Percentiles rank a stretch among this genome's conserved stretches.
phyloP scores from a whole-genome alignment of 2,113 vertebrate genomes.

The Neoarius graeffei region DNA sequence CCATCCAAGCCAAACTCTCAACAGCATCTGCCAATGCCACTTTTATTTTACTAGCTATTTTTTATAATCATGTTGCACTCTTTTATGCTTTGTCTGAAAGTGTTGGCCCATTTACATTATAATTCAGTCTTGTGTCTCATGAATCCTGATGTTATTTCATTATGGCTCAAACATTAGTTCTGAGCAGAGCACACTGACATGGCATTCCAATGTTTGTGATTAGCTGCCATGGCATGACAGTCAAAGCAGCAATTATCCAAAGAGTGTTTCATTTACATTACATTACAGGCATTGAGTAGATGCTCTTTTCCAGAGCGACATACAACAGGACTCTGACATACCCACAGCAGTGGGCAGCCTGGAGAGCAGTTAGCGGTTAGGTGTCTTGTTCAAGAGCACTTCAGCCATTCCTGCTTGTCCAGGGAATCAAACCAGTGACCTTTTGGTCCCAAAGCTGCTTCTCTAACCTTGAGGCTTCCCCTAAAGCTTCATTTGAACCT shows the following conservation, averaged over 20 bases:
- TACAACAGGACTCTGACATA: no score
- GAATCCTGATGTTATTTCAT: conserved; percentile 3
- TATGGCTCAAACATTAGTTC: conserved; percentile 9
- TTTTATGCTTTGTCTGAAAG: not conserved
- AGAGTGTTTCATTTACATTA: not conserved
- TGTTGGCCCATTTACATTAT: not conserved
- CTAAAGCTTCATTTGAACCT: not conserved
- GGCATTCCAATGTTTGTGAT: not conserved
- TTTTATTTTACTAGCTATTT: not conserved
- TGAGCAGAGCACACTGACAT: not conserved
- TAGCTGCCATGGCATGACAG: conserved; percentile 1
- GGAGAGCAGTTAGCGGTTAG: no score
- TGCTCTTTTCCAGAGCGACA: no score
- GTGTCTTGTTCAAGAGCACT: no score
- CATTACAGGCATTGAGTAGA: no score
- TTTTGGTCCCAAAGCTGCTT: no score
- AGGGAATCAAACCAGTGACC: no score
- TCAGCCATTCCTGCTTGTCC: no score
- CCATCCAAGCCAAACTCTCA: not conserved
- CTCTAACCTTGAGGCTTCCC: no score
- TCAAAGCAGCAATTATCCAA: conserved; percentile 1
- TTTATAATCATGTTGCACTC: not conserved
- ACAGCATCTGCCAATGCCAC: not conserved
- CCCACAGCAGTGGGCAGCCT: no score
- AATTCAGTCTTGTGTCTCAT: not conserved